Evolutionary conservation across 2,797 vertebrate genomes (phyloP).

Genomic region (Tragelaphus eurycerus): DNA sequence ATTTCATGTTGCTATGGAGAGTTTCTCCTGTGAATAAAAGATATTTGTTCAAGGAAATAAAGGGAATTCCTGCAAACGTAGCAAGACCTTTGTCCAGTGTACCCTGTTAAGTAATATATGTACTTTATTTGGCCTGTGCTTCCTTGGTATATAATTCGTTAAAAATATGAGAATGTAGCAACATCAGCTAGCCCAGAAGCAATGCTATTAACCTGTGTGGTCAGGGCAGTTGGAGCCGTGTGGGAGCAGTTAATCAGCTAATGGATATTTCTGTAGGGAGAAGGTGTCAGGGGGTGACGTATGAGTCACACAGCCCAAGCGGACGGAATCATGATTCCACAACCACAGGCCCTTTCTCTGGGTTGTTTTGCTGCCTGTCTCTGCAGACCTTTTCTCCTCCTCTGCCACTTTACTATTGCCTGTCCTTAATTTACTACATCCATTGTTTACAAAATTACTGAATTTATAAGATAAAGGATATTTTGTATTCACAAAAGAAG

Average conservation of each 20-base stretch:
- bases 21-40: not conserved
- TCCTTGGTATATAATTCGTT: not conserved
- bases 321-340: not conserved
- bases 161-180: conserved; percentile 4
- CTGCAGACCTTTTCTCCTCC: not conserved
- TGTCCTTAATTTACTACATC: not conserved
- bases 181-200: not conserved
- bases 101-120: not conserved
- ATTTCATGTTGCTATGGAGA: not conserved
- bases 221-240: not conserved
- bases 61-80: not conserved
- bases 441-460: not conserved
- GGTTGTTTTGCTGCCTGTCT: not conserved
- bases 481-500: not conserved
- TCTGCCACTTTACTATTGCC: not conserved
- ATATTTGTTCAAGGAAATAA: conserved; percentile 28
- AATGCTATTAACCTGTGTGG: not conserved
- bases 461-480: not conserved
- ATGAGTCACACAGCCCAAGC: not conserved
- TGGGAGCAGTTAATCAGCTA: not conserved
- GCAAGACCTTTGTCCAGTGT: not conserved
- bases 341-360: not conserved
- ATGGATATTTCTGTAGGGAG: not conserved
- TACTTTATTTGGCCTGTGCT: conserved; percentile 14
- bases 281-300: not conserved